Evolutionary conservation across 1,140 invertebrate species (phyloP).

Genomic region (Brachionus sp.): DNA sequence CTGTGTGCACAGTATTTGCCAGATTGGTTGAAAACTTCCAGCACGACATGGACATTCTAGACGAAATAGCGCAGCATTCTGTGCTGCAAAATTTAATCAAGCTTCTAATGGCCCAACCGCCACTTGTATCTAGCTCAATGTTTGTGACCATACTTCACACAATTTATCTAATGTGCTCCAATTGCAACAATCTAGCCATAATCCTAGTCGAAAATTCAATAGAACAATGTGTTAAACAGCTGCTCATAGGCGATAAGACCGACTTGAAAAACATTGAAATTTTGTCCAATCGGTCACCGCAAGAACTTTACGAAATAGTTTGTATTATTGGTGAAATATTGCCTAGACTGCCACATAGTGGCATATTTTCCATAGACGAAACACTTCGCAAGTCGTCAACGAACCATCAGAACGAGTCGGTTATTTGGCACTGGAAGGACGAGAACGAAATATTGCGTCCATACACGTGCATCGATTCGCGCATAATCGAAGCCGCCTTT

Average conservation of each 20-base stretch:
- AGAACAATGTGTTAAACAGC: not conserved
- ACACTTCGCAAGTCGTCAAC: not conserved
- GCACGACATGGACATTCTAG: conserved; percentile 78
- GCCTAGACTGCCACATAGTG: conserved; percentile 8
- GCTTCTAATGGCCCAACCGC: conserved; percentile 80
- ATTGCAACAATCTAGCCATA: conserved; percentile 85
- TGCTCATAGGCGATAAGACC: not conserved
- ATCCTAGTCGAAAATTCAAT: conserved; percentile 73
- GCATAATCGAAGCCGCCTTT: conserved; percentile 48
- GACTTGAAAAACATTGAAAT: not conserved
- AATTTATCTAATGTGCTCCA: conserved; percentile 87
- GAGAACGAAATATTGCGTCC: conserved; percentile 51
- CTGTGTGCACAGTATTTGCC: conserved; percentile 86
- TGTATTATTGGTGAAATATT: conserved; percentile 27
- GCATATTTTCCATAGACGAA: not conserved
- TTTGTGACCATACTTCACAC: conserved; percentile 93
- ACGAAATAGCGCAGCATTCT: conserved; percentile 89
- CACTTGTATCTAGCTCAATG: conserved; percentile 83
- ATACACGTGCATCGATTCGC: not conserved
- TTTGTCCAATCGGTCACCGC: not conserved
- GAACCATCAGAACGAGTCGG: not conserved
- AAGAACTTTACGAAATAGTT: conserved; percentile 40
- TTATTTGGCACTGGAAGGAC: conserved; percentile 43
- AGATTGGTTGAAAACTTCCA: conserved; percentile 94
- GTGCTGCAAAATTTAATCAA: conserved; percentile 74